These are phyloP conservation scores for Acheta domesticus DNA, from an alignment of 2,888 invertebrate genomes.

Conservation along the genomic window DNA sequence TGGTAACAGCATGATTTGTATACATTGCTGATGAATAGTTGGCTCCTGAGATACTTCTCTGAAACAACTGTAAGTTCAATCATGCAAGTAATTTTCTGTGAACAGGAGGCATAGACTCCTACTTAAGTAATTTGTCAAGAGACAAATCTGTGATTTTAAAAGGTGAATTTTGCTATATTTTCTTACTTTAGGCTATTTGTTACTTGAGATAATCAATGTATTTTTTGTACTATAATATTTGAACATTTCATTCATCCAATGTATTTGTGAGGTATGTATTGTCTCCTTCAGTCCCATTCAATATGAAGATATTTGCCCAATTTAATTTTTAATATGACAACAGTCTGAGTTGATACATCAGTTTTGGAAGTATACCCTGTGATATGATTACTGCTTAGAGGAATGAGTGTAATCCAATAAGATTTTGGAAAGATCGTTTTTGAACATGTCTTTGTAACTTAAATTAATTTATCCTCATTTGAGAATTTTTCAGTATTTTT, in stretches of 20 bases:
- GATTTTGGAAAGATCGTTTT: too few relatives aligned
- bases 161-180: conserved; percentile 1
- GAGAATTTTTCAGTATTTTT: too few relatives aligned
- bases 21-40: neutral
- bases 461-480: too few relatives aligned
- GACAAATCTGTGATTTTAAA: neutral
- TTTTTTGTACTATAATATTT: neutral
- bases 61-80: neutral
- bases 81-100: neutral
- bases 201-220: conserved; percentile 10
- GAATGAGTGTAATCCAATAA: neutral
- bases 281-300: conserved; percentile 18
- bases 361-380: conserved; percentile 1
- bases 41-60: neutral
- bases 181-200: conserved; percentile 18
- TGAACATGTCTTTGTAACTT: too few relatives aligned
- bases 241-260: neutral
- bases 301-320: neutral
- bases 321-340: neutral
- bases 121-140: neutral
- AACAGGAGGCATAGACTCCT: neutral
- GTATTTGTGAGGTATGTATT: neutral
- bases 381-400: neutral
- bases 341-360: neutral
- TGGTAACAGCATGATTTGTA: too few relatives aligned